Evolutionary conservation across 2,888 invertebrate genomes (phyloP).

Genomic region (Drosophila kanekoi): DNA sequence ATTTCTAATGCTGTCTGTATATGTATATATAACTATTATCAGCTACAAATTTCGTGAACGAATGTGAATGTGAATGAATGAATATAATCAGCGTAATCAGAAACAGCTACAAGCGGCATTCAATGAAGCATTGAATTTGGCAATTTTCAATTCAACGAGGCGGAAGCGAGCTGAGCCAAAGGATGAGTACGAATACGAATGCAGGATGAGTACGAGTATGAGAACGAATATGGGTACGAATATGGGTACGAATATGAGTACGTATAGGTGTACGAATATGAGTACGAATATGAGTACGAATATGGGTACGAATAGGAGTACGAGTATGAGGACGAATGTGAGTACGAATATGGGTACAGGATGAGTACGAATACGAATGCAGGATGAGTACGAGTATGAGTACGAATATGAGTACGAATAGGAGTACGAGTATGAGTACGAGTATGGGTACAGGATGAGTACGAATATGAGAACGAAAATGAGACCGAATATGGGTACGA

Average conservation of each 20-base stretch:
- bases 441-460: conserved; percentile 9
- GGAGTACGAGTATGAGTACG: conserved; percentile 9
- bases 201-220: not conserved
- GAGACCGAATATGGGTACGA: conserved; percentile 5
- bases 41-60: conserved; percentile 1
- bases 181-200: no score
- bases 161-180: no score
- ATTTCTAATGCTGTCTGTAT: not conserved
- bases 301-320: conserved; percentile 13
- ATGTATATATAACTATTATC: conserved; percentile 1
- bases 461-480: conserved; percentile 7
- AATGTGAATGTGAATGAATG: conserved; percentile 7
- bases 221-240: not conserved
- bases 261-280: conserved; percentile 9
- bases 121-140: conserved; percentile 21
- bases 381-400: no score
- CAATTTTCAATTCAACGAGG: not conserved
- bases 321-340: conserved; percentile 5
- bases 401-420: conserved; percentile 12
- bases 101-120: conserved; percentile 37
- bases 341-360: conserved; percentile 11
- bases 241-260: conserved; percentile 8
- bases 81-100: not conserved
- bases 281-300: conserved; percentile 9
- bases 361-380: conserved; percentile 4